These are phyloP conservation scores for Callospermophilus lateralis DNA, from an alignment of 2,113 vertebrate species.

Conservation along the genomic window DNA sequence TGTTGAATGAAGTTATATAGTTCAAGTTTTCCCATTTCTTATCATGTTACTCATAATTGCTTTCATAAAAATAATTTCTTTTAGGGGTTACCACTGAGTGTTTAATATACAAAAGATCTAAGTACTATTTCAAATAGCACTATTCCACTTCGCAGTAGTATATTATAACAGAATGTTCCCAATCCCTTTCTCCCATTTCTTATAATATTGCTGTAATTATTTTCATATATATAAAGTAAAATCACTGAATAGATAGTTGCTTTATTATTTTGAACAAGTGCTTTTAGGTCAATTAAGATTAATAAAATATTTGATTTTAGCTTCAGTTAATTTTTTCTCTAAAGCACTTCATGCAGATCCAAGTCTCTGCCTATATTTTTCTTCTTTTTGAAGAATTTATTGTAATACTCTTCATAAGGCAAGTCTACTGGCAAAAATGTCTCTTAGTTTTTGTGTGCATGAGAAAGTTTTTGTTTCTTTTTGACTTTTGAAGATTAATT, in stretches of 20 bases:
- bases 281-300: not conserved
- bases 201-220: not conserved
- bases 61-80: not conserved
- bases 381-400: no score
- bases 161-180: not conserved
- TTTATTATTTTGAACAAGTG: not conserved
- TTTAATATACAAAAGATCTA: not conserved
- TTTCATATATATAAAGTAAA: not conserved
- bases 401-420: not conserved
- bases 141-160: not conserved
- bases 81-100: not conserved
- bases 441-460: not conserved
- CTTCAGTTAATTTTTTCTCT: not conserved
- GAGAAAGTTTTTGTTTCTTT: not conserved
- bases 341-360: no score
- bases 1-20: not conserved
- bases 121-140: not conserved
- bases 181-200: not conserved
- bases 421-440: not conserved
- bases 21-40: not conserved
- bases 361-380: no score
- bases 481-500: not conserved
- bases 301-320: not conserved
- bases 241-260: no score
- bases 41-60: not conserved